phyloP scores from a whole-genome alignment of 1,140 invertebrate genomes.

The Phenacoccus solenopsis region DNA sequence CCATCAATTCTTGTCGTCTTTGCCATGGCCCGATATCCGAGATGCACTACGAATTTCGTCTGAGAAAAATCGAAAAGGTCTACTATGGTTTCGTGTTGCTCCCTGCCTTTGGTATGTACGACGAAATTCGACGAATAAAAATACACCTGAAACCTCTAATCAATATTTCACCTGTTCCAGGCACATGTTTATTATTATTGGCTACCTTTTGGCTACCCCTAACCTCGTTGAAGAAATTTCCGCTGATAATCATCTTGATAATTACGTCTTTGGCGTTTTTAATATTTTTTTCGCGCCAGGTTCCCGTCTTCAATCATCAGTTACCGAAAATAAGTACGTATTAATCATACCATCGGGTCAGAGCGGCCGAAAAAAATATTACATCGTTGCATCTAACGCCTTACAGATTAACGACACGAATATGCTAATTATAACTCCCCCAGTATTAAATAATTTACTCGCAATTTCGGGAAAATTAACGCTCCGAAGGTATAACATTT shows the following conservation, averaged over 20 bases:
- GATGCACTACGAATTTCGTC: neutral
- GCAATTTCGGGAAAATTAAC: neutral
- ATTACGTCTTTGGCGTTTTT: neutral
- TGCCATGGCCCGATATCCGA: neutral
- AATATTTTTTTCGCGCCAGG: neutral
- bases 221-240: neutral
- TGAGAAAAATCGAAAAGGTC: neutral
- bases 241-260: neutral
- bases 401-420: too few relatives aligned
- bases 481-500: neutral
- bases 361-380: too few relatives aligned
- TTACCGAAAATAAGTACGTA: neutral
- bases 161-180: neutral
- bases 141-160: too few relatives aligned
- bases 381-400: too few relatives aligned
- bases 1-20: neutral
- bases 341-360: too few relatives aligned
- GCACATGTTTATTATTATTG: neutral
- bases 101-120: neutral
- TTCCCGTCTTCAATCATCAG: neutral
- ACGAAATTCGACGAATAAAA: neutral
- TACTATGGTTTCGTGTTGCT: neutral
- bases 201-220: neutral
- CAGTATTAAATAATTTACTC: too few relatives aligned
- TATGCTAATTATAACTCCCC: too few relatives aligned